Percentiles rank a stretch among this genome's conserved stretches.
Evolutionary conservation across 2,888 invertebrate genomes (phyloP).

Genomic region (Caenorhabditis japonica): DNA sequence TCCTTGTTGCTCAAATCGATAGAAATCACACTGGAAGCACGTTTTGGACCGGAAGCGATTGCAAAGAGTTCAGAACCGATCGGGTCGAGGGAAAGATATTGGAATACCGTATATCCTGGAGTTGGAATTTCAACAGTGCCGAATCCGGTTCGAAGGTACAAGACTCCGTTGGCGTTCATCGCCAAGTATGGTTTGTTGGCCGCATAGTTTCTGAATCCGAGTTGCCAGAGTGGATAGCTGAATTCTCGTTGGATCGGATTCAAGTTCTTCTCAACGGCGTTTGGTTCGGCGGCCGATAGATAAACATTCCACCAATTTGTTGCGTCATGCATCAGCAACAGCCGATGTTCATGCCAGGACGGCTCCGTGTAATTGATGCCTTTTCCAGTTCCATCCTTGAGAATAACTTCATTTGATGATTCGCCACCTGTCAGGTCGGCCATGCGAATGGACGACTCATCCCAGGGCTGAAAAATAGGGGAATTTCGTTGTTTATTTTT

Average conservation of each 20-base stretch:
- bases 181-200: constrained; percentile 29
- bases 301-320: constrained; percentile 79
- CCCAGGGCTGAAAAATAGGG: constrained; percentile 78
- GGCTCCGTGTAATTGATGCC: constrained; percentile 77
- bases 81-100: constrained; percentile 43
- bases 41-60: constrained; percentile 76
- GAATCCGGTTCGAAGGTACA: constrained; percentile 22
- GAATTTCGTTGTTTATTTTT: too few species aligned
- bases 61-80: constrained; percentile 74
- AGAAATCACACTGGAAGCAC: constrained; percentile 74
- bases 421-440: constrained; percentile 72
- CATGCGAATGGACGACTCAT: constrained; percentile 78
- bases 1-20: constrained; percentile 59
- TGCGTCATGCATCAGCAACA: constrained; percentile 77
- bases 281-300: constrained; percentile 63
- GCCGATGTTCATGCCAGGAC: constrained; percentile 77
- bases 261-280: constrained; percentile 49
- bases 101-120: constrained; percentile 58
- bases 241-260: constrained; percentile 55
- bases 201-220: constrained; percentile 58
- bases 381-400: constrained; percentile 53
- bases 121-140: constrained; percentile 30
- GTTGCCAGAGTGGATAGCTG: constrained; percentile 66
- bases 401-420: constrained; percentile 48
- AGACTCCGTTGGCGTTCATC: constrained; percentile 40